Conservation (phyloP, 1,140 invertebrate species). For the Hermetia illucens region DNA sequence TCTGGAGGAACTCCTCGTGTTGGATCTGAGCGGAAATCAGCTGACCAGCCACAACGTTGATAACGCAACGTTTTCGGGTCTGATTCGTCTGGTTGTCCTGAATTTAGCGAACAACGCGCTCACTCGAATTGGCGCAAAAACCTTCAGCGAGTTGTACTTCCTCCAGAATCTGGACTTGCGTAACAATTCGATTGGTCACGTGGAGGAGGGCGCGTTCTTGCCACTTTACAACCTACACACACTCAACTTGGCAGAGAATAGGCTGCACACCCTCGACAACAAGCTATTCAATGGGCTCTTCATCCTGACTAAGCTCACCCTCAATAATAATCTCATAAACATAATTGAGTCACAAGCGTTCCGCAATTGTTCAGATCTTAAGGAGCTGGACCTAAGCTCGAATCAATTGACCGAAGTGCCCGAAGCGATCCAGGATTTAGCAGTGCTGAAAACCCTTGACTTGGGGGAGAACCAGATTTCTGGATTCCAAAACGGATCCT, state of each 20-base stretch:
- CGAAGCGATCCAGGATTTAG: constrained; percentile 55
- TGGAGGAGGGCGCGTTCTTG: constrained; percentile 63
- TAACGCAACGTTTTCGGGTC: constrained; percentile 49
- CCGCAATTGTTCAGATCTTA: constrained; percentile 61
- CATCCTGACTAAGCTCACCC: constrained; percentile 59
- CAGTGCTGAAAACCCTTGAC: constrained; percentile 61
- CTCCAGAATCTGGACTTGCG: constrained; percentile 66
- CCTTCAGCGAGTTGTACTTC: constrained; percentile 67
- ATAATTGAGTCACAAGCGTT: constrained; percentile 63
- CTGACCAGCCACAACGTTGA: constrained; percentile 52
- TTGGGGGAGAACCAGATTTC: constrained; percentile 68
- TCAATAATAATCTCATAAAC: constrained; percentile 64
- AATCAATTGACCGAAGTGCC: constrained; percentile 64
- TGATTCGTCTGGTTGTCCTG: constrained; percentile 51
- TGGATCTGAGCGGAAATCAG: constrained; percentile 60
- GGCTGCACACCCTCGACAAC: constrained; percentile 54
- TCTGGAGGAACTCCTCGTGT: constrained; percentile 48
- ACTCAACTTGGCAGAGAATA: constrained; percentile 61
- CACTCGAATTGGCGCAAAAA: constrained; percentile 44
- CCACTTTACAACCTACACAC: constrained; percentile 72
- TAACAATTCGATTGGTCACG: constrained; percentile 60
- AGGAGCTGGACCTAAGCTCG: constrained; percentile 68
- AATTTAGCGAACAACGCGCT: constrained; percentile 54
- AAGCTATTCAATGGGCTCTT: constrained; percentile 67
- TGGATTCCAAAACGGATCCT: constrained; percentile 53